Percentiles rank a stretch among this genome's conserved stretches.
These are phyloP conservation scores for Amblyopsis rosae DNA, from an alignment of 2,113 vertebrate species.

Conservation along the genomic window DNA sequence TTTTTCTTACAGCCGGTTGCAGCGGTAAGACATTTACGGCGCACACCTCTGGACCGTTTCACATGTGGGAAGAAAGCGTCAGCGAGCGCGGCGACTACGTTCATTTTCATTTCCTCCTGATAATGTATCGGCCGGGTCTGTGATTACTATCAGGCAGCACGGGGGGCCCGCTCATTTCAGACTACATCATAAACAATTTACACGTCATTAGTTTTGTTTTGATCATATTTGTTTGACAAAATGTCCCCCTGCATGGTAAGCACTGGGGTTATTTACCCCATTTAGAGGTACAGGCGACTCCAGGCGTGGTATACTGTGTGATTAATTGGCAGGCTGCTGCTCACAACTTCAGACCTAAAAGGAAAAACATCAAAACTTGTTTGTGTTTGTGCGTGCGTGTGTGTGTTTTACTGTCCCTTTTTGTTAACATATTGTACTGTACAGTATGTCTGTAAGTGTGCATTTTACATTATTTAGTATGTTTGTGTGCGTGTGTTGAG, in stretches of 20 bases:
- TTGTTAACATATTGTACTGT: background rate
- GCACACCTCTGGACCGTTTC: slow-evolving; percentile 38
- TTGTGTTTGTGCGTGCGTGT: slow-evolving; percentile 2
- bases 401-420: slow-evolving; percentile 2
- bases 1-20: background rate
- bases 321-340: slow-evolving; percentile 68
- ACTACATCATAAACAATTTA: slow-evolving; percentile 80
- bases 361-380: background rate
- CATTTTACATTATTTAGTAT: no score
- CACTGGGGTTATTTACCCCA: slow-evolving; percentile 70
- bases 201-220: slow-evolving; percentile 82
- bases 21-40: slow-evolving; percentile 24
- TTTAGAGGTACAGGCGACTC: slow-evolving; percentile 59
- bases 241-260: slow-evolving; percentile 67
- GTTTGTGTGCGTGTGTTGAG: background rate
- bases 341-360: slow-evolving; percentile 45
- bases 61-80: slow-evolving; percentile 27
- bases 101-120: slow-evolving; percentile 75
- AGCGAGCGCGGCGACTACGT: slow-evolving; percentile 46
- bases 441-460: background rate
- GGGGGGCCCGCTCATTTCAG: slow-evolving; percentile 58
- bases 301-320: slow-evolving; percentile 55
- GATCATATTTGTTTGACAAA: slow-evolving; percentile 80
- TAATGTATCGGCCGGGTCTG: slow-evolving; percentile 69
- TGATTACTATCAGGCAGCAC: slow-evolving; percentile 69